phyloP scores from a whole-genome alignment of 2,888 invertebrate species.

The Polymixis flavicincta region DNA sequence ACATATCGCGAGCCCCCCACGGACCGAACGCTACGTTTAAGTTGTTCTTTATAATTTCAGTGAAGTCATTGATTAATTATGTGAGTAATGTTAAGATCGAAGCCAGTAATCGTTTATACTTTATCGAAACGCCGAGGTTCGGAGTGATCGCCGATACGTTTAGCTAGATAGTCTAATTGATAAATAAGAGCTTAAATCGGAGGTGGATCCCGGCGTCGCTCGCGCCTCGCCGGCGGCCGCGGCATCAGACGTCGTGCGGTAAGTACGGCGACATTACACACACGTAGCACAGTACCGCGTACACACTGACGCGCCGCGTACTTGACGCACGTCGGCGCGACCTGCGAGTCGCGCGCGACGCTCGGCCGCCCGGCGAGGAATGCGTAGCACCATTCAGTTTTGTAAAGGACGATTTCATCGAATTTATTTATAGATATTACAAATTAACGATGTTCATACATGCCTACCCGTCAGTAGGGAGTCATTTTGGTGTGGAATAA shows the following conservation, averaged over 20 bases:
- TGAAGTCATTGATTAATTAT: constrained; percentile 85
- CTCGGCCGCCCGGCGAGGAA: constrained; percentile 72
- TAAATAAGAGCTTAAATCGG: constrained; percentile 85
- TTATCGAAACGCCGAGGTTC: constrained; percentile 81
- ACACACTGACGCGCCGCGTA: constrained; percentile 45
- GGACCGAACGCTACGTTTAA: constrained; percentile 78
- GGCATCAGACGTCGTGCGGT: constrained; percentile 73
- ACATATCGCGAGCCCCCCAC: constrained; percentile 74
- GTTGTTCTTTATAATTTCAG: constrained; percentile 84
- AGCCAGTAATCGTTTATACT: constrained; percentile 87
- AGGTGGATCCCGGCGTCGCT: constrained; percentile 80
- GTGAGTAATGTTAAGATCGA: constrained; percentile 85
- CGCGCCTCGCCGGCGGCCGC: constrained; percentile 74
- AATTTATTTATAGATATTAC: constrained; percentile 90
- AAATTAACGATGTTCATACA: constrained; percentile 86
- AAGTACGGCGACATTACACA: constrained; percentile 76
- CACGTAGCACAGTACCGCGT: constrained; percentile 63
- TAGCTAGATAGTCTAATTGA: constrained; percentile 87
- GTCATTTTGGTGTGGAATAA: constrained; percentile 87
- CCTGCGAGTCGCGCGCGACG: constrained; percentile 62
- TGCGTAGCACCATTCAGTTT: constrained; percentile 78
- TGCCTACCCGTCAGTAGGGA: constrained; percentile 85
- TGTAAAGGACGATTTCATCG: constrained; percentile 90
- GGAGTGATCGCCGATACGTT: constrained; percentile 83
- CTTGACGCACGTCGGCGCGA: constrained; percentile 55